These are phyloP conservation scores for Diploptera punctata DNA, from an alignment of 2,888 invertebrate genomes.

Conservation along the genomic window DNA sequence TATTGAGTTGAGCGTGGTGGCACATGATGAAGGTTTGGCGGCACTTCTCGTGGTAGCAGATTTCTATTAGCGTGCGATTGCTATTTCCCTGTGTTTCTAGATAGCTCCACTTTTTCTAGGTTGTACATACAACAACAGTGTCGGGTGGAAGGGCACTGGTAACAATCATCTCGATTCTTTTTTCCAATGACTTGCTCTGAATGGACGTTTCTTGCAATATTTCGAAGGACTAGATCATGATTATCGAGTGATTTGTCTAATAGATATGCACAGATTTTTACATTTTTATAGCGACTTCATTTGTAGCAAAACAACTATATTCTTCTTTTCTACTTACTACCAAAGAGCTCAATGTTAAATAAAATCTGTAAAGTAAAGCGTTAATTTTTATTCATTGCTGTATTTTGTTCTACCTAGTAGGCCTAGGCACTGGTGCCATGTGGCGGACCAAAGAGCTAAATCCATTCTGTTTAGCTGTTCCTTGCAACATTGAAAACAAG, in stretches of 20 bases:
- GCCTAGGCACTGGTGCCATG: slow-evolving; percentile 33
- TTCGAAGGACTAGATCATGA: slow-evolving; percentile 41
- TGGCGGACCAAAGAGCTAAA: slow-evolving; percentile 37
- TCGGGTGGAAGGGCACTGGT: slow-evolving; percentile 19
- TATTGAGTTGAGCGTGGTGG: slow-evolving; percentile 32
- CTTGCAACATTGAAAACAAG: slow-evolving; percentile 39
- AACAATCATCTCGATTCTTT: background rate
- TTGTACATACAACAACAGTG: slow-evolving; percentile 40
- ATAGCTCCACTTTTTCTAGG: slow-evolving; percentile 41
- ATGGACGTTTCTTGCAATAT: slow-evolving; percentile 43
- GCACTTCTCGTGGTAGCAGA: slow-evolving; percentile 27
- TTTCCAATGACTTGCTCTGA: slow-evolving; percentile 42
- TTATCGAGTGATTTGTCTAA: slow-evolving; percentile 43
- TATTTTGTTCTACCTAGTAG: slow-evolving; percentile 29
- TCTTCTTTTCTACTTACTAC: slow-evolving; percentile 44
- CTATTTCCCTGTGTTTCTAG: slow-evolving; percentile 43
- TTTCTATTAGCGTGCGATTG: slow-evolving; percentile 38
- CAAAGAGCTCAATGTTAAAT: slow-evolving; percentile 42
- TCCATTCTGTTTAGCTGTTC: slow-evolving; percentile 41
- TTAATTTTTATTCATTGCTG: slow-evolving; percentile 27
- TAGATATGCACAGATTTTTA: slow-evolving; percentile 46
- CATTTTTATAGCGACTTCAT: slow-evolving; percentile 46
- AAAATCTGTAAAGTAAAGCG: slow-evolving; percentile 32
- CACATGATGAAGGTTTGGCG: slow-evolving; percentile 33
- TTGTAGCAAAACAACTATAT: slow-evolving; percentile 44